phyloP scores from a whole-genome alignment of 2,113 vertebrate species.

The Rissa tridactyla region DNA sequence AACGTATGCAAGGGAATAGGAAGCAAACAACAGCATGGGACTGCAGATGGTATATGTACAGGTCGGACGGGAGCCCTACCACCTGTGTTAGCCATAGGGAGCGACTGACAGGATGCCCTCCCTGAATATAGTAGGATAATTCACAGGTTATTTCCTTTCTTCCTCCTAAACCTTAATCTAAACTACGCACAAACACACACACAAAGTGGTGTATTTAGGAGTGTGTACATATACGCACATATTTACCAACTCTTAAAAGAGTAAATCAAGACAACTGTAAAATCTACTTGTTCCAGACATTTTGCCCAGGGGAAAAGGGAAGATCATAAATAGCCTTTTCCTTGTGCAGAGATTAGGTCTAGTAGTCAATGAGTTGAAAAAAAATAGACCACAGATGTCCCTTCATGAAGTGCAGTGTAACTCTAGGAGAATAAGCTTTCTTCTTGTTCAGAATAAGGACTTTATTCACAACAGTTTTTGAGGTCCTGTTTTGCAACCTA shows the following conservation, averaged over 20 bases:
- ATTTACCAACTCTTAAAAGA: background rate
- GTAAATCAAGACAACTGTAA: background rate
- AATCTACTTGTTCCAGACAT: background rate
- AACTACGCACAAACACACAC: background rate
- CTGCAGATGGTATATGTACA: background rate
- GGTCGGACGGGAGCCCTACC: background rate
- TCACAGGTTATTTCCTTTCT: background rate
- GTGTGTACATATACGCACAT: background rate
- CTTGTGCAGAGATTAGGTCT: background rate
- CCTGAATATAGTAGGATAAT: background rate
- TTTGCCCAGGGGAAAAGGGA: background rate
- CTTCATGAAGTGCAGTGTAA: background rate
- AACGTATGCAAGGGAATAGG: background rate
- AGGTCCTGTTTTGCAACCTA: background rate
- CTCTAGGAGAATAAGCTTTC: background rate
- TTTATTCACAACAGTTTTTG: background rate
- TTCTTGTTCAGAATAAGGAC: background rate
- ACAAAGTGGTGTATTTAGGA: background rate
- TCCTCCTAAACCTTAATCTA: background rate
- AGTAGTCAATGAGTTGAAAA: background rate
- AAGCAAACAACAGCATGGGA: background rate
- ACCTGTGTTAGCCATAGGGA: background rate
- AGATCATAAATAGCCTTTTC: background rate
- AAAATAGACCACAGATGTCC: background rate
- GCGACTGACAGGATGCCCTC: background rate